phyloP scores from a whole-genome alignment of 2,888 invertebrate genomes.

The Mechanitis mazaeus region DNA sequence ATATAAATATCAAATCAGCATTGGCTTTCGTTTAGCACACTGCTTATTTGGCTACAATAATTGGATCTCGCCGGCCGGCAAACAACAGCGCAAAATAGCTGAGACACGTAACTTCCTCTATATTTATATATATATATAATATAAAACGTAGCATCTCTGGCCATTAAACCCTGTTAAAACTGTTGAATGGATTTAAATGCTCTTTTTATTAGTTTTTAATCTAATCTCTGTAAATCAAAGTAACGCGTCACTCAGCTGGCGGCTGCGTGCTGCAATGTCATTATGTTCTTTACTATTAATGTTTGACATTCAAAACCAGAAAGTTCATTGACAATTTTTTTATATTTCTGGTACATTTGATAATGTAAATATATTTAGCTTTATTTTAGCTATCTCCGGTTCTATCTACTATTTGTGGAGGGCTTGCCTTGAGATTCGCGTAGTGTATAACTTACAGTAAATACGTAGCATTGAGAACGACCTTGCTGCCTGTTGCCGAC shows the following conservation, averaged over 20 bases:
- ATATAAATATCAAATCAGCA: slow-evolving; percentile 13
- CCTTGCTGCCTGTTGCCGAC: slow-evolving; percentile 60
- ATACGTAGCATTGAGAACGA: slow-evolving; percentile 61
- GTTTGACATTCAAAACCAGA: slow-evolving; percentile 6
- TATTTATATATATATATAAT: slow-evolving; percentile 32
- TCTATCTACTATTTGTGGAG: not conserved
- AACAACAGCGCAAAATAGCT: slow-evolving; percentile 31
- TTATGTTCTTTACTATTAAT: not conserved
- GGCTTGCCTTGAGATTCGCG: slow-evolving; percentile 7
- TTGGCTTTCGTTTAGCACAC: slow-evolving; percentile 19
- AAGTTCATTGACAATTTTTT: slow-evolving; percentile 14
- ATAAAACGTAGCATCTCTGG: slow-evolving; percentile 21
- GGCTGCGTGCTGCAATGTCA: slow-evolving; percentile 9
- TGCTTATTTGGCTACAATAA: slow-evolving; percentile 29
- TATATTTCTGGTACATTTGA: not conserved
- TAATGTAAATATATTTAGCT: not conserved
- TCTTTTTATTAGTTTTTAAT: slow-evolving; percentile 14
- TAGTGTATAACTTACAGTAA: slow-evolving; percentile 22
- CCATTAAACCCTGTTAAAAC: slow-evolving; percentile 16
- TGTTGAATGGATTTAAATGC: slow-evolving; percentile 18
- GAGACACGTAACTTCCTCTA: slow-evolving; percentile 42
- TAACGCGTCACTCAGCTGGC: slow-evolving; percentile 11
- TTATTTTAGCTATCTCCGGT: slow-evolving; percentile 1
- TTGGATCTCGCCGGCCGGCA: slow-evolving; percentile 27
- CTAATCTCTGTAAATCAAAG: slow-evolving; percentile 9